Evolutionary conservation across 2,797 vertebrate genomes (phyloP), one percentile per base, ranked within the genome.

Genomic region (Sebastes ruberrimus): DNA sequence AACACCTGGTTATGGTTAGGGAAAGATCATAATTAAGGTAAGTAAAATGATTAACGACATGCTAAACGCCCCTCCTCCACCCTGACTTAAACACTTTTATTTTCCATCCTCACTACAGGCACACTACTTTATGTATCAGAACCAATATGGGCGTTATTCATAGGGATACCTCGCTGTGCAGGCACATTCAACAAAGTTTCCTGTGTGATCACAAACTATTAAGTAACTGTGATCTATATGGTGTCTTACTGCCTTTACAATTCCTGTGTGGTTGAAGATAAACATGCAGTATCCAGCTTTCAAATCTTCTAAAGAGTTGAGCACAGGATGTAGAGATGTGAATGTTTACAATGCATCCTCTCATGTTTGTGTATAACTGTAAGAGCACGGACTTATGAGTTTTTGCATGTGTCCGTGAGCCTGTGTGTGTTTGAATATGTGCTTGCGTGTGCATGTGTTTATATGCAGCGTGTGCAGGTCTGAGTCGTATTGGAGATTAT

Each of bases 401-500:
- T 10, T 70, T 60, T 86, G 56, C 46, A 55, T 65, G 70, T 30
- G 49, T 82, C 25, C 55, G 27, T 69, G 42, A 70, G 27, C 10
- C 22, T 35, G 56, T 38, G 61, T 35, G 59, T 78, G 60, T 55
- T 27, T 78, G 70, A 23, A 23, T 66, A 22, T 77, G 23, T 71
- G 71, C 59, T 25, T 80, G 18, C 62, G 82, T 80, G 68, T 72
- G 64, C 73, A 70, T 67, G 75, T 83, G 81, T 86, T 84, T 75
- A 65, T 86, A 82, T 88, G 88, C 85, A 83, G 70, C 18, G 20
- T 72, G 70, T 68, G 79, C 79, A 85, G 74, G 72, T 89, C 82
- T 90, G 82, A 69, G 25, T 92, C 55, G 66, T 93, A 94, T 92
- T 25, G 90, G 82, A 92, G 87, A 94, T 93, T 88, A 89, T 91